Conservation (phyloP, 2,113 vertebrate genomes). For the Tenrec ecaudatus region DNA sequence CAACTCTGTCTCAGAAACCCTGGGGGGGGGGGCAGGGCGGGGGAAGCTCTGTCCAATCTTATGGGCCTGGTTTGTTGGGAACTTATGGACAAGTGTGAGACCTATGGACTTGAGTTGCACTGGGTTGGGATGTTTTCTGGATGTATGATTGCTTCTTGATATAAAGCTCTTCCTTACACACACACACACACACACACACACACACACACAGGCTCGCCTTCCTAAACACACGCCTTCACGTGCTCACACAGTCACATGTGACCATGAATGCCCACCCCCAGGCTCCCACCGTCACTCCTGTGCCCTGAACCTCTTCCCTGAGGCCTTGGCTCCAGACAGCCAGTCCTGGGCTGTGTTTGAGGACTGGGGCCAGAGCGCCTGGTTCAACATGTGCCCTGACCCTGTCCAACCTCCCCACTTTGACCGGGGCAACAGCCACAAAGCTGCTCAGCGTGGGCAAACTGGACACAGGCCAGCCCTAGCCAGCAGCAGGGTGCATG, state of each 20-base stretch:
- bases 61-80: too few species aligned
- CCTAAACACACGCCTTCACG: accelerated
- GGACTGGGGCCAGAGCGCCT: not conserved
- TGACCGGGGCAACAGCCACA: not conserved
- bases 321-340: too few species aligned
- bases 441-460: not conserved
- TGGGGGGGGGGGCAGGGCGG: too few species aligned
- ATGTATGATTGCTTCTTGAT: too few species aligned
- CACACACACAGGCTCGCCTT: not conserved
- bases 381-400: accelerated
- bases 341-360: not conserved
- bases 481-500: not conserved
- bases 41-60: too few species aligned
- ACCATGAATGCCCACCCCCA: accelerated
- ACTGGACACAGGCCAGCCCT: conserved; percentile 62
- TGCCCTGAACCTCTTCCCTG: too few species aligned
- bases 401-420: not conserved
- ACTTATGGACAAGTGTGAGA: too few species aligned
- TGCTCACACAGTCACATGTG: accelerated
- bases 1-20: too few species aligned
- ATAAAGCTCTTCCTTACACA: too few species aligned
- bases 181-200: not conserved
- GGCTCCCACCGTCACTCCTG: not conserved
- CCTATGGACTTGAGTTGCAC: too few species aligned
- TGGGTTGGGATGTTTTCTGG: too few species aligned